phyloP scores from a whole-genome alignment of 2,888 invertebrate species.

The Meiosimyza platycephala region DNA sequence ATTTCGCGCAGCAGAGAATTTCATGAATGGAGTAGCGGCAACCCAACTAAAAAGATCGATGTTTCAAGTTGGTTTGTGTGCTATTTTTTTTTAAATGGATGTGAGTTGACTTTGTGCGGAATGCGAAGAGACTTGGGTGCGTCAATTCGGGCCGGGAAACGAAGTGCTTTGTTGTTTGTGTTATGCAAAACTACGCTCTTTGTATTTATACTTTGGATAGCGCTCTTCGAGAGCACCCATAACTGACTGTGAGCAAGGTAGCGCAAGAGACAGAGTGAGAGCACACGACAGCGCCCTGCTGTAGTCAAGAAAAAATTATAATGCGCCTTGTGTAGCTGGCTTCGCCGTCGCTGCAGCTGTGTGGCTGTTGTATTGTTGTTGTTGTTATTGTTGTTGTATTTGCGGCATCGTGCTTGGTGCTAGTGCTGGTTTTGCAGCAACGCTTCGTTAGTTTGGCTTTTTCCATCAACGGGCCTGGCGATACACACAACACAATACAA shows the following conservation, averaged over 20 bases:
- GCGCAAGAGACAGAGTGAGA: neutral
- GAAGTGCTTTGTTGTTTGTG: constrained; percentile 9
- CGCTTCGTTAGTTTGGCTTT: constrained; percentile 39
- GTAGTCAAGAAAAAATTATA: neutral
- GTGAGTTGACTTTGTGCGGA: too few species aligned
- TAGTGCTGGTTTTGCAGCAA: constrained; percentile 41
- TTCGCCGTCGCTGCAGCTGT: constrained; percentile 18
- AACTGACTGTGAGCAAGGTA: neutral
- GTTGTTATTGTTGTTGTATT: constrained; percentile 33
- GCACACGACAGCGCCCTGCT: constrained; percentile 14
- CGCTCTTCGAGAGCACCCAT: too few species aligned
- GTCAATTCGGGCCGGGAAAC: neutral
- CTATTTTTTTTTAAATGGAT: too few species aligned
- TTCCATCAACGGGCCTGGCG: constrained; percentile 7
- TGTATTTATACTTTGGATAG: neutral
- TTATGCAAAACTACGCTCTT: constrained; percentile 1
- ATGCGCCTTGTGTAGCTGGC: neutral
- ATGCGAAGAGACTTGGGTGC: constrained; percentile 5
- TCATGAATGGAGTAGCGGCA: constrained; percentile 26
- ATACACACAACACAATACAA: constrained; percentile 19
- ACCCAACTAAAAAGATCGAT: neutral
- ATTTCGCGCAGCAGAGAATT: neutral
- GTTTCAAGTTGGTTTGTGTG: neutral
- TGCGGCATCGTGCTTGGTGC: constrained; percentile 37
- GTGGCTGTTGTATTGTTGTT: constrained; percentile 28